Conservation (phyloP, 2,113 vertebrate species). For the Petroica traversi region DNA sequence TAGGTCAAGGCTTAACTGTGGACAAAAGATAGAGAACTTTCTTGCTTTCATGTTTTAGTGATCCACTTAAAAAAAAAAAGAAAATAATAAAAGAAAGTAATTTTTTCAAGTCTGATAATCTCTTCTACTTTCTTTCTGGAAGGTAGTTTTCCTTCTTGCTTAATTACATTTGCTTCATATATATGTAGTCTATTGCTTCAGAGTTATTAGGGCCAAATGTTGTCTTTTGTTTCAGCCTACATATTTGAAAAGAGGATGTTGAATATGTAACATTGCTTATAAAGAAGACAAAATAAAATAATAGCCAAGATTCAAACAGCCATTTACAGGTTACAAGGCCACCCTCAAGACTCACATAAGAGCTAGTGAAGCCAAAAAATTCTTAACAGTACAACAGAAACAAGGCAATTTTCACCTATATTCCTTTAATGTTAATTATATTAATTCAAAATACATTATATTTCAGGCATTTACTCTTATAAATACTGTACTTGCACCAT, state of each 20-base stretch:
- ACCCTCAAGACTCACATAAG: constrained; percentile 59
- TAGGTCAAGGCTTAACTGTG: not conserved
- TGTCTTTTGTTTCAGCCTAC: not conserved
- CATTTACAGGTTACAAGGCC: constrained; percentile 79
- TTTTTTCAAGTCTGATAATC: not conserved
- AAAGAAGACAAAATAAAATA: constrained; percentile 76
- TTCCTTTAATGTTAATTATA: not conserved
- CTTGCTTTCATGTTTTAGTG: not conserved
- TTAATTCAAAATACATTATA: not conserved
- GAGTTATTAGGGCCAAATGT: not conserved
- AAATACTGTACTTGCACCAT: not conserved
- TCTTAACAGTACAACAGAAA: constrained; percentile 76
- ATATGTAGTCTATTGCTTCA: not conserved
- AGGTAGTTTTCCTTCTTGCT: not conserved
- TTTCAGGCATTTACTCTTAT: not conserved
- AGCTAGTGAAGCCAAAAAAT: constrained; percentile 66
- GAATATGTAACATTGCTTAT: constrained; percentile 67
- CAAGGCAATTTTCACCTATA: constrained; percentile 68
- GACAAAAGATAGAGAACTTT: not conserved
- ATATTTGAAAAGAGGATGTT: not conserved
- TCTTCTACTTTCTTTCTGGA: not conserved
- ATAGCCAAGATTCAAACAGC: constrained; percentile 77
- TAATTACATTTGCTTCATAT: not conserved
- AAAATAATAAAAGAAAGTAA: not conserved
- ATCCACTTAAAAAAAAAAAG: not conserved